Base-by-base conservation (phyloP, 1,140 invertebrate genomes). In the Penaeus japonicus region DNA sequence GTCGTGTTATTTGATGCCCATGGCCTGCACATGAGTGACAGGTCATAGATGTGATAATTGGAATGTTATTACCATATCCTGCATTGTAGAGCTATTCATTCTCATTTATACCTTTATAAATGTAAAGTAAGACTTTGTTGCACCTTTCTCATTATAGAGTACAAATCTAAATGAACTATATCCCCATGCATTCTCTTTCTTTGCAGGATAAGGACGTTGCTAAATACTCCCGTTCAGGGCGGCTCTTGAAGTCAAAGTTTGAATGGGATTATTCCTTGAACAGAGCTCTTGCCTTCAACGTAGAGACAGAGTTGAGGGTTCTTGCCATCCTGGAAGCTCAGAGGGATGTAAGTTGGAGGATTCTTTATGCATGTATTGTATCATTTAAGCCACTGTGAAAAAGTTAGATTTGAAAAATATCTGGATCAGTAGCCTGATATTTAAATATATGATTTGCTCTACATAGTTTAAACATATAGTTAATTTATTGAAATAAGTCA, bases 291-390 rank as follows among this genome's bases (percentile, higher is more conserved):
- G n/a, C 80, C 54, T 88, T 88, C 54, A 83, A 88, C n/a, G 80
- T 88, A 27, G 86, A 88, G 54, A 57, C 86, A 17, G 86, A 88
- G 27, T 39, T 88, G 20, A 75, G 80, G 30, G 35, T 88, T 12
- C 80, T 88, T 20, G 80, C 83, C 22, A 84, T 88, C 27, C 53
- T 88, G 24, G 86, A 88, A 55, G 86, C 86, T 32, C 39, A 81
- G 47, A 83, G 80, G 59, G 86, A 88, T 78, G 54, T 47, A 47
- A 47, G 39, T 47, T 47, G 39, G 39, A 47, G 39, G 39, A 47
- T 47, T 47, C 39, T 47, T 47, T 10, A 7, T 47, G 0, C 39
- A 4, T 47, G 39, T 47, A 47, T 47, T 47, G 39, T 47, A 4
- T 12, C 5, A 7, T 47, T 4, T 7, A 7, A 47, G 2, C 12